Base-by-base conservation (phyloP, 2,888 invertebrate species). In the Scaptomyza caliginosa region DNA sequence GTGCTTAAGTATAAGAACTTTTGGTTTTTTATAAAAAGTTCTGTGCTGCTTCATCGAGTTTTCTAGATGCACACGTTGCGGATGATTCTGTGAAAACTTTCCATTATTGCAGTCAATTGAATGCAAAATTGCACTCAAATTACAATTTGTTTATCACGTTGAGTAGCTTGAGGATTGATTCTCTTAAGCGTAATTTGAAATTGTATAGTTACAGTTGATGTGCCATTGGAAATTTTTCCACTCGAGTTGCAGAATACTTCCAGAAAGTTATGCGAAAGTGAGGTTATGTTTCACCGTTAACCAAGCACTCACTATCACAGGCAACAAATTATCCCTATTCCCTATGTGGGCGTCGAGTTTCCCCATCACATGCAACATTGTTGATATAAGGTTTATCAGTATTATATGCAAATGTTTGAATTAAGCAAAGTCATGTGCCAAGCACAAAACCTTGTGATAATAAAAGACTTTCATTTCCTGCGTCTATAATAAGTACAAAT, bases 31-130 rank as follows among this genome's bases (percentile, higher is more conserved):
- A 56, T 24, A 10, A 45, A 45, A 43, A 57, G 13, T 28, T 28
- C 16, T 36, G 54, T 13, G 7, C 16, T 16, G 34, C 74, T 64
- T 7, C 40, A 43, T 45, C 32, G 72, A 75, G 72, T 51, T 43
- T 79, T 75, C 76, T 62, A 73, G 64, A 63, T 50, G 52, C 58
- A 45, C 17, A 4, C 43, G 13, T 23, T 26, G 42, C 28, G 36
- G 21, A 17, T 21, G 40, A n/a, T 10, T 50, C 36, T 55, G 60
- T 5, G 40, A 60, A 79, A 84, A 83, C 78, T 84, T 84, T 86
- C 84, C 86, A 60, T 62, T 64, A 64, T 72, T 76, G 68, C 51
- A 62, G 58, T 19, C 86, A 84, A 84, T 80, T 80, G 74, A 70
- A 55, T 55, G 48, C 67, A 56, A 57, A 51, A 46, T 38, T 40